Conservation (phyloP, 1,140 invertebrate species). For the Apis mellifera region Amel_HAv3.1 CM009931.2:27076501-27077000, state of each 20-base stretch:
- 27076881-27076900: too few relatives aligned
- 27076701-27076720: slow-evolving; percentile 54
- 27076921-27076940: too few relatives aligned
- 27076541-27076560: too few relatives aligned
- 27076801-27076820: slow-evolving; percentile 54
- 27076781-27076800: slow-evolving; percentile 46
- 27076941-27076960: too few relatives aligned
- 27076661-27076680: slow-evolving; percentile 65
- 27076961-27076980: too few relatives aligned
- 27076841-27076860: slow-evolving; percentile 17
- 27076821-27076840: slow-evolving; percentile 45
- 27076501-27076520: too few relatives aligned
- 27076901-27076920: too few relatives aligned
- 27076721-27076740: slow-evolving; percentile 62
- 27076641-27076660: slow-evolving; percentile 61
- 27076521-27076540: too few relatives aligned
- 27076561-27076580: too few relatives aligned
- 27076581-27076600: slow-evolving; percentile 9
- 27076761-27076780: slow-evolving; percentile 62
- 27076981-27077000: too few relatives aligned
- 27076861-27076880: slow-evolving; percentile 55
- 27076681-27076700: slow-evolving; percentile 59
- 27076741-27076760: slow-evolving; percentile 58
- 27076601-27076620: background rate
- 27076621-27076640: slow-evolving; percentile 9